Evolutionary conservation across 1,140 invertebrate species (phyloP), one percentile per base, ranked within the genome.

Genomic region (Homalodisca vitripennis): DNA sequence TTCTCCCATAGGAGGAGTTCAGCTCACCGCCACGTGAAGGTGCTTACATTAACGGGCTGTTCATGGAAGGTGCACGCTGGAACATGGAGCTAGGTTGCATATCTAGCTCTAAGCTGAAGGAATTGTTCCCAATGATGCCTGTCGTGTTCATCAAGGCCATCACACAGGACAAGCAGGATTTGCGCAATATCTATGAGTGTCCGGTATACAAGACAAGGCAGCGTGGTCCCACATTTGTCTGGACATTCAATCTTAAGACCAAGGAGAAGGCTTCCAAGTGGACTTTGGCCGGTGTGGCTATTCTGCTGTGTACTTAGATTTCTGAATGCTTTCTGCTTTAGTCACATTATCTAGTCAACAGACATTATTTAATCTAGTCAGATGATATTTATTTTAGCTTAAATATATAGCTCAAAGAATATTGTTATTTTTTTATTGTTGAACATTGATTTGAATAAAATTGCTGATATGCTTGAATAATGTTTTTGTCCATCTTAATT

Each of bases 31-130:
- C 96, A 0, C 84, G 93, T 41, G 95, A 98, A 80, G 95, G 95
- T 32, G 93, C 94, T 1, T 95, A 93, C 79, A 87, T 98, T 20
- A 89, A 93, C 78, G 93, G 93, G 1, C 80, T 98, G 65, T 97
- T 86, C 80, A 93, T 98, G 92, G 95, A 98, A 82, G 96, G 95
- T 22, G 94, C 94, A 2, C 86, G 93, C 48, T 98, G 95, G 95
- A 94, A 98, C 77, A 87, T 82, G 0, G 82, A 85, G 70, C 81
- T 85, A 12, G 90, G 92, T 48, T 85, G 86, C 70, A 92, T 98
- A 47, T 84, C 85, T 2, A 94, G 97, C 73, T 91, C 95, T 0
- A 84, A 86, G 71, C 83, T 94, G 53, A 97, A 97, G 82, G 95
- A 98, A 77, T 83, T 98, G 24, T 93, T 94, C 75, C 92, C 92